Conservation (phyloP, 2,797 vertebrate genomes). For the Capromys pilorides region DNA sequence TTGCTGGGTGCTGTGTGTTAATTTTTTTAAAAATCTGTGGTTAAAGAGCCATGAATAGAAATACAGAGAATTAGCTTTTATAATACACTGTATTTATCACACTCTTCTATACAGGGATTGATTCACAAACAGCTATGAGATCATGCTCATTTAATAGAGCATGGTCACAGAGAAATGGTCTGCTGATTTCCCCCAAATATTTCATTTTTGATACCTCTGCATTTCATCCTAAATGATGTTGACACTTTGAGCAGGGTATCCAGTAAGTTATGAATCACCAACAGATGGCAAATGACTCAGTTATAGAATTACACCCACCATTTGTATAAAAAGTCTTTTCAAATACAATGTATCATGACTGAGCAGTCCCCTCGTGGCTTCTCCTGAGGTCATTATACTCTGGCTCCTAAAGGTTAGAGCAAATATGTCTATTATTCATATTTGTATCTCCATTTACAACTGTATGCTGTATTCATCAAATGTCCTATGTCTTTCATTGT, state of each 20-base stretch:
- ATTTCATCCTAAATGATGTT: constrained; percentile 67
- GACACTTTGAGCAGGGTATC: constrained; percentile 74
- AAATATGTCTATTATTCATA: constrained; percentile 5
- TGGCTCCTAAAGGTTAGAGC: not conserved
- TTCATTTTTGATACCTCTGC: constrained; percentile 53
- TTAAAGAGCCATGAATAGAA: constrained; percentile 59
- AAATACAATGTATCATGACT: constrained; percentile 7
- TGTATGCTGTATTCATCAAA: not conserved
- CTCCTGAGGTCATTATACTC: constrained; percentile 15
- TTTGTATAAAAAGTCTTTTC: constrained; percentile 62
- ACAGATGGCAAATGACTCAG: constrained; percentile 72
- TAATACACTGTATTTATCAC: constrained; percentile 44
- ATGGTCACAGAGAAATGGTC: constrained; percentile 54
- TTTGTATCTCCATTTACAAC: constrained; percentile 39
- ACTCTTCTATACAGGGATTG: not conserved
- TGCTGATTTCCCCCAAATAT: constrained; percentile 64
- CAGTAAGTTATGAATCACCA: constrained; percentile 78
- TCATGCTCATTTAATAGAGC: constrained; percentile 56
- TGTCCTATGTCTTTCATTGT: not conserved
- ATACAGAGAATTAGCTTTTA: constrained; percentile 32
- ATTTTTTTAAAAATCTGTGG: constrained; percentile 7
- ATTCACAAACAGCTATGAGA: constrained; percentile 42
- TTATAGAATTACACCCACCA: constrained; percentile 70
- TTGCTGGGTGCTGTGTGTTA: not conserved
- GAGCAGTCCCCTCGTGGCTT: constrained; percentile 35